These are phyloP conservation scores for Tragopan temminckii DNA, from an alignment of 2,797 vertebrate species.

Conservation along the genomic window DNA sequence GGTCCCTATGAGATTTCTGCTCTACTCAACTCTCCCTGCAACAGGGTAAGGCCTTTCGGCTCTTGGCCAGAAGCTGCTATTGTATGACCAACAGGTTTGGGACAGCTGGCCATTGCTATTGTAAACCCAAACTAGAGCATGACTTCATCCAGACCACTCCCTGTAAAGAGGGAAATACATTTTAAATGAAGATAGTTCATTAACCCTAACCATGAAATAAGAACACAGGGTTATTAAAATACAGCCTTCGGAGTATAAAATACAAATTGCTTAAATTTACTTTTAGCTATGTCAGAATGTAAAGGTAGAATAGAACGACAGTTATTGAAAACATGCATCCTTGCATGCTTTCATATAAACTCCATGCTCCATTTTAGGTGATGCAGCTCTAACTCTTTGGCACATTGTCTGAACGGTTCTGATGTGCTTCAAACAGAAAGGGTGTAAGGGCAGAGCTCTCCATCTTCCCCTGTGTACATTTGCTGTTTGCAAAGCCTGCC, in stretches of 20 bases:
- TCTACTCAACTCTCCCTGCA: too few species aligned
- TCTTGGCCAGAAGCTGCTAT: neutral
- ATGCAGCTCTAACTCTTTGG: neutral
- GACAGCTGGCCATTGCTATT: neutral
- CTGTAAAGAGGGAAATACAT: neutral
- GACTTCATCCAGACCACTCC: neutral
- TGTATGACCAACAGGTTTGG: neutral
- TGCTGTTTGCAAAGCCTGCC: neutral
- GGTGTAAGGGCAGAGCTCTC: neutral
- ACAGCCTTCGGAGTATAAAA: neutral
- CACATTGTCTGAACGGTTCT: neutral
- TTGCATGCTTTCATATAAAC: neutral
- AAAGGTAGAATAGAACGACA: neutral
- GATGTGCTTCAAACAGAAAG: neutral
- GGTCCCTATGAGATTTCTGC: neutral
- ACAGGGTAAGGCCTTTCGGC: fast-evolving
- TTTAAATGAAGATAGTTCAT: neutral
- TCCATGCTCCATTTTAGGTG: neutral
- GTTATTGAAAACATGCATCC: neutral
- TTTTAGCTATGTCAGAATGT: neutral
- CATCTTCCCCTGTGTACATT: neutral
- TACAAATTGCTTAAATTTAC: neutral
- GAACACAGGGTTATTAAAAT: neutral
- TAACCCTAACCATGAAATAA: neutral
- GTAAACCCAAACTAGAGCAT: neutral